These are phyloP conservation scores for Acrobasis repandana DNA, from an alignment of 2,888 invertebrate species.

Conservation along the genomic window DNA sequence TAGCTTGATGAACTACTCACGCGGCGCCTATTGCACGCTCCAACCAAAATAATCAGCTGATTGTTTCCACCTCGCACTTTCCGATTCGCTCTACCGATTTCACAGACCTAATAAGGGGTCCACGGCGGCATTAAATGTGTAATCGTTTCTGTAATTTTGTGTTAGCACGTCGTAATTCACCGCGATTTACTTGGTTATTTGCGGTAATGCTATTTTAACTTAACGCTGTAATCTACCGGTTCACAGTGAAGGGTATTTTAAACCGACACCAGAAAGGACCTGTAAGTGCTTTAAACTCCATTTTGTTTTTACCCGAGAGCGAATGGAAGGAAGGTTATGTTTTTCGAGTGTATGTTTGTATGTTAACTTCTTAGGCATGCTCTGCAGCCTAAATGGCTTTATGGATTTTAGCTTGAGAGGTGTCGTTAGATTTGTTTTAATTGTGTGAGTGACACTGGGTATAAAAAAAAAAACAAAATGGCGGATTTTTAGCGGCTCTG, in stretches of 20 bases:
- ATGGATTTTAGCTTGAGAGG: too few species aligned
- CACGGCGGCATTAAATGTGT: slow-evolving; percentile 49
- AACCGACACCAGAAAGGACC: not conserved
- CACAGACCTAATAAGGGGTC: slow-evolving; percentile 45
- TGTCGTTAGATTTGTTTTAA: too few species aligned
- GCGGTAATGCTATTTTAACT: slow-evolving; percentile 7
- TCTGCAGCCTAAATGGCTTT: too few species aligned
- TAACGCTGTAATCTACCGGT: slow-evolving; percentile 3
- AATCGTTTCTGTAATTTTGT: slow-evolving; percentile 54
- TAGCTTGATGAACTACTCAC: slow-evolving; percentile 1
- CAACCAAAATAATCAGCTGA: slow-evolving; percentile 9
- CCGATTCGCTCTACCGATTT: slow-evolving; percentile 45
- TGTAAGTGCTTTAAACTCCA: not conserved
- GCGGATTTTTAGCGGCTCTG: too few species aligned
- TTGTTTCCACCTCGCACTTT: slow-evolving; percentile 35
- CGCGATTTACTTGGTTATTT: slow-evolving; percentile 36
- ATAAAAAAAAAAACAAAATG: too few species aligned
- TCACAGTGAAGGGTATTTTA: not conserved
- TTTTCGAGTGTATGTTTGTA: too few species aligned
- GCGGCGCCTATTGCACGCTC: slow-evolving; percentile 10
- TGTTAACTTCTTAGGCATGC: too few species aligned
- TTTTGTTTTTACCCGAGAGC: too few species aligned
- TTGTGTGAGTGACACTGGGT: too few species aligned
- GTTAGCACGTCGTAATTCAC: slow-evolving; percentile 62
- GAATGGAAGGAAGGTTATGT: too few species aligned